These are phyloP conservation scores for Isoperla grammatica DNA, from an alignment of 2,888 invertebrate species.

Conservation along the genomic window DNA sequence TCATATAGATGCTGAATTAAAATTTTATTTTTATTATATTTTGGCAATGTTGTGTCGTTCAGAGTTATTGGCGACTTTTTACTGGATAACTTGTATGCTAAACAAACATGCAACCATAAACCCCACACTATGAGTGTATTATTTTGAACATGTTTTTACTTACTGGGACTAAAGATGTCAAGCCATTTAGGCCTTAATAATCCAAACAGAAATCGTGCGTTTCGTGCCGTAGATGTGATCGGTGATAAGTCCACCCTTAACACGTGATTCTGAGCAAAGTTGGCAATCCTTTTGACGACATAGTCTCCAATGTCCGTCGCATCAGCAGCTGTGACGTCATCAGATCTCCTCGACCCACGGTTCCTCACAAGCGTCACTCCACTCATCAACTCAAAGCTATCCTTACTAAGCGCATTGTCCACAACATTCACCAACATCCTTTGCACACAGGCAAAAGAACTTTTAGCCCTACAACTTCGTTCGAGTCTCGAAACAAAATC, in stretches of 20 bases:
- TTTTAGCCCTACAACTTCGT: neutral
- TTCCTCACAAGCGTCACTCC: neutral
- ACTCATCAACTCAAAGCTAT: neutral
- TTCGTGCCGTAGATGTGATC: neutral
- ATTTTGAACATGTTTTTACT: neutral
- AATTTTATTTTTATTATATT: too few species aligned
- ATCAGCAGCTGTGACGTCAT: neutral
- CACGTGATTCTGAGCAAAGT: constrained; percentile 7
- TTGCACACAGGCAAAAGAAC: neutral
- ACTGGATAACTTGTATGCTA: too few species aligned
- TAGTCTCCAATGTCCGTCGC: neutral
- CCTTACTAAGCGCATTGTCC: neutral
- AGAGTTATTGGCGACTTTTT: too few species aligned
- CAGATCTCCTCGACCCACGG: neutral
- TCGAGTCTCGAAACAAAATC: neutral
- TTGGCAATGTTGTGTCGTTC: too few species aligned
- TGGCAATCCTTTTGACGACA: neutral
- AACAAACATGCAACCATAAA: neutral
- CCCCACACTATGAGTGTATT: neutral
- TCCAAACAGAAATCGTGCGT: constrained; percentile 6
- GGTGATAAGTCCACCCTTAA: neutral
- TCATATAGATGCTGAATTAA: too few species aligned
- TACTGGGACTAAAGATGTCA: constrained; percentile 10
- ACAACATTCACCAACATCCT: neutral
- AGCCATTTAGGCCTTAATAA: constrained; percentile 9